phyloP scores from a whole-genome alignment of 2,797 vertebrate species.

The Micromesistius poutassou region DNA sequence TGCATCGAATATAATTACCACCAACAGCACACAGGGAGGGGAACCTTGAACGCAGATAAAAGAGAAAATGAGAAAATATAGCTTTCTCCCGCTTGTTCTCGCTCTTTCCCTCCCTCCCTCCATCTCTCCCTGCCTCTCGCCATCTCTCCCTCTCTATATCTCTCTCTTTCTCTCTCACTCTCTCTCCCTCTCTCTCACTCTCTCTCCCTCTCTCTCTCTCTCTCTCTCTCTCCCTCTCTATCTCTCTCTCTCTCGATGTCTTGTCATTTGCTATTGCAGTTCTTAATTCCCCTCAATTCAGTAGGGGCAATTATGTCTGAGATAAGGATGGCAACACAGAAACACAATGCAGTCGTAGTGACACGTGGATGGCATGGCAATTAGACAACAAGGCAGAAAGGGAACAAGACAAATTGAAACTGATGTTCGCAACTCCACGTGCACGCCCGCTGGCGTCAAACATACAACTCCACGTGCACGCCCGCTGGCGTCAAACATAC shows the following conservation, averaged over 20 bases:
- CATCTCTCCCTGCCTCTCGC: slow-evolving; percentile 56
- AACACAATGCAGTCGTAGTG: slow-evolving; percentile 64
- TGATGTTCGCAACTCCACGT: slow-evolving; percentile 65
- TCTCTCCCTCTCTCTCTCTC: slow-evolving; percentile 37
- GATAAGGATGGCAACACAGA: slow-evolving; percentile 71
- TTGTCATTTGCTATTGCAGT: slow-evolving; percentile 69
- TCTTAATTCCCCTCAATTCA: slow-evolving; percentile 69
- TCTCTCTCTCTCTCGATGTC: slow-evolving; percentile 52
- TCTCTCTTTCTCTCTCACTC: slow-evolving; percentile 47
- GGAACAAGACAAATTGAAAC: slow-evolving; percentile 67
- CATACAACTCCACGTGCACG: too few species aligned
- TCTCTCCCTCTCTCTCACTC: slow-evolving; percentile 45
- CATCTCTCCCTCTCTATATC: slow-evolving; percentile 35
- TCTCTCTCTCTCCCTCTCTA: slow-evolving; percentile 43
- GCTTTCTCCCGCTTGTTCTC: slow-evolving; percentile 43
- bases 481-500: too few species aligned
- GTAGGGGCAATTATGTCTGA: slow-evolving; percentile 67
- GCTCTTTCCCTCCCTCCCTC: slow-evolving; percentile 42
- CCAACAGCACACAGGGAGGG: slow-evolving; percentile 57
- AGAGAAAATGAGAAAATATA: slow-evolving; percentile 63
- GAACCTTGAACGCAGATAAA: slow-evolving; percentile 55
- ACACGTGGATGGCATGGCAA: slow-evolving; percentile 65
- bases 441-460: slow-evolving; percentile 35
- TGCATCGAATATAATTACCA: slow-evolving; percentile 70
- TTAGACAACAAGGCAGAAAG: slow-evolving; percentile 63